These are phyloP conservation scores for Drosophila dives DNA, from an alignment of 2,888 invertebrate species.

Conservation along the genomic window DNA sequence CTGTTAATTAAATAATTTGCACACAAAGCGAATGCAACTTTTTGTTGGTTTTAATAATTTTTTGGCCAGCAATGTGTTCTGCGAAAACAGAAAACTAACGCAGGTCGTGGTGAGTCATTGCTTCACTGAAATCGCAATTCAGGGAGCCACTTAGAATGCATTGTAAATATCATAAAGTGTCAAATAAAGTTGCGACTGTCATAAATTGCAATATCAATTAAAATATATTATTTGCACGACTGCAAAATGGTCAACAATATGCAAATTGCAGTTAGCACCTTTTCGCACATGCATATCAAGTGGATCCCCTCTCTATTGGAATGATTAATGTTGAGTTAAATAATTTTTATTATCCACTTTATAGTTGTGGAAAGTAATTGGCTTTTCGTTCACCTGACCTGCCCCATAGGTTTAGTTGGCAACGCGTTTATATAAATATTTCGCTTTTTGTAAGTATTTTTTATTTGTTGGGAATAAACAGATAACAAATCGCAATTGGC, in stretches of 20 bases:
- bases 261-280: conserved; percentile 49
- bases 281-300: conserved; percentile 43
- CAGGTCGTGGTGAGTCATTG: conserved; percentile 13
- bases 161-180: conserved; percentile 53
- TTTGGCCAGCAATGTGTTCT: conserved; percentile 1
- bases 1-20: conserved; percentile 70
- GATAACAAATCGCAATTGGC: conserved; percentile 42
- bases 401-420: conserved; percentile 7
- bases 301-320: conserved; percentile 26
- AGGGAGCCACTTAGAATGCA: conserved; percentile 33
- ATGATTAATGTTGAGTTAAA: conserved; percentile 37
- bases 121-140: neutral
- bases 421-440: conserved; percentile 13
- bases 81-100: conserved; percentile 12
- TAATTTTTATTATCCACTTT: conserved; percentile 36
- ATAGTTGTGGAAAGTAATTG: conserved; percentile 31
- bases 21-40: conserved; percentile 48
- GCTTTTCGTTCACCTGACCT: conserved; percentile 19
- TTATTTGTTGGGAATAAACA: conserved; percentile 18
- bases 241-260: conserved; percentile 39
- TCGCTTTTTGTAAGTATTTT: conserved; percentile 8
- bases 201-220: conserved; percentile 67
- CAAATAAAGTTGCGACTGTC: conserved; percentile 53
- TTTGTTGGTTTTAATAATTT: conserved; percentile 4
- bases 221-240: conserved; percentile 52